Evolutionary conservation across 2,113 vertebrate species (phyloP).

Genomic region (Nerophis ophidion): DNA sequence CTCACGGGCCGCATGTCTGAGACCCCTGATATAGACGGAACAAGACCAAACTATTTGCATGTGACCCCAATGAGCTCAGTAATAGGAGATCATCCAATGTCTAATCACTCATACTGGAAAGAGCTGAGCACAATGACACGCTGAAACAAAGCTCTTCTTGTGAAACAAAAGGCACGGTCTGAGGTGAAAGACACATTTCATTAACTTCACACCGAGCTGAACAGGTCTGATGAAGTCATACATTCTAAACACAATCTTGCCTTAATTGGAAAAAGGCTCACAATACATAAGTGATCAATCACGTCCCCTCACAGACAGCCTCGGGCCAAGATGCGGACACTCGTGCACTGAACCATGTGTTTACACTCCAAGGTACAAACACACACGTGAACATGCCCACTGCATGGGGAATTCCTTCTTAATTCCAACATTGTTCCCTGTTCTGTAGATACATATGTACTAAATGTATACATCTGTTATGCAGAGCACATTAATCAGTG

Average conservation of each 20-base stretch:
- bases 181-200: conserved; percentile 50
- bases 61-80: conserved; percentile 16
- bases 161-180: conserved; percentile 47
- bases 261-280: conserved; percentile 48
- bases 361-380: conserved; percentile 29
- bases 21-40: too few species aligned
- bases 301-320: conserved; percentile 29
- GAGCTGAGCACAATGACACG: conserved; percentile 37
- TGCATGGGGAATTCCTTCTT: conserved; percentile 9
- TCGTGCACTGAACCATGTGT: conserved; percentile 35
- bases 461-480: conserved; percentile 30
- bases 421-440: neutral
- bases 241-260: conserved; percentile 41
- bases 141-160: conserved; percentile 30
- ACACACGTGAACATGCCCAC: conserved; percentile 18
- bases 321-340: conserved; percentile 28
- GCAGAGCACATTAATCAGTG: conserved; percentile 19
- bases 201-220: conserved; percentile 50
- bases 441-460: conserved; percentile 3
- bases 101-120: conserved; percentile 17
- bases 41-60: conserved; percentile 13
- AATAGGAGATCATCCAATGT: conserved; percentile 18
- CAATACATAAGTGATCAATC: conserved; percentile 66
- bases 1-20: too few species aligned
- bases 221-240: conserved; percentile 59